Percentiles rank a stretch among this genome's conserved stretches.
phyloP scores from a whole-genome alignment of 2,797 vertebrate species.

The Karalla daura region DNA sequence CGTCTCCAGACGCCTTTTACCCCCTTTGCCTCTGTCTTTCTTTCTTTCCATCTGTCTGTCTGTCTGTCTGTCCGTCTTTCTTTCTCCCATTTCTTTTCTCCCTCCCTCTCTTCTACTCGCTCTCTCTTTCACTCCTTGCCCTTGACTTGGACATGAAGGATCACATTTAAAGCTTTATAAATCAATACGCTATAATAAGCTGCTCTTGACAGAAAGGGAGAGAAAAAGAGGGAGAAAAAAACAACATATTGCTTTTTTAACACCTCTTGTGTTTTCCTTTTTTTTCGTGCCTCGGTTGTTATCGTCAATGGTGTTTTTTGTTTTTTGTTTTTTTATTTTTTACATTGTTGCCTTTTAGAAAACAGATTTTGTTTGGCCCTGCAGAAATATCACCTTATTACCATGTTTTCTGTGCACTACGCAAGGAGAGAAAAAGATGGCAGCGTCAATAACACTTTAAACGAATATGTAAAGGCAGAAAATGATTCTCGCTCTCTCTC shows the following conservation, averaged over 20 bases:
- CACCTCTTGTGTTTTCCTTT: slow-evolving; percentile 87
- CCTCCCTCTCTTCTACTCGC: slow-evolving; percentile 55
- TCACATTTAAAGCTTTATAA: slow-evolving; percentile 87
- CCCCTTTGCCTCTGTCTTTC: slow-evolving; percentile 54
- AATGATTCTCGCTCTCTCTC: background rate
- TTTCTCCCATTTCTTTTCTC: background rate
- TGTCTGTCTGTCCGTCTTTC: slow-evolving; percentile 49
- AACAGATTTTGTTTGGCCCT: slow-evolving; percentile 91
- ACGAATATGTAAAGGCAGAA: slow-evolving; percentile 26
- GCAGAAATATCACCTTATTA: slow-evolving; percentile 89
- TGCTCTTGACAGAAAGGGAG: slow-evolving; percentile 79
- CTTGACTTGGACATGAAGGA: slow-evolving; percentile 90
- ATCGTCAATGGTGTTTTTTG: slow-evolving; percentile 54
- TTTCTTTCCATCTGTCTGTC: slow-evolving; percentile 46
- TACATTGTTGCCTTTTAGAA: slow-evolving; percentile 68
- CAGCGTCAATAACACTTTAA: background rate
- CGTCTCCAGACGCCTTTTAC: slow-evolving; percentile 71
- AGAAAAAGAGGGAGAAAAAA: slow-evolving; percentile 58
- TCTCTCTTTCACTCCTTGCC: slow-evolving; percentile 84
- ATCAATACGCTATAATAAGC: slow-evolving; percentile 88
- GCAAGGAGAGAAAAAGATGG: background rate
- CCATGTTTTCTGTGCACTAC: slow-evolving; percentile 71
- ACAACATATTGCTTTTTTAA: slow-evolving; percentile 88
- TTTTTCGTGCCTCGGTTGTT: slow-evolving; percentile 61
- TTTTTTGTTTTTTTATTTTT: slow-evolving; percentile 46